phyloP scores from a whole-genome alignment of 2,113 vertebrate species.

The Chunga burmeisteri region DNA sequence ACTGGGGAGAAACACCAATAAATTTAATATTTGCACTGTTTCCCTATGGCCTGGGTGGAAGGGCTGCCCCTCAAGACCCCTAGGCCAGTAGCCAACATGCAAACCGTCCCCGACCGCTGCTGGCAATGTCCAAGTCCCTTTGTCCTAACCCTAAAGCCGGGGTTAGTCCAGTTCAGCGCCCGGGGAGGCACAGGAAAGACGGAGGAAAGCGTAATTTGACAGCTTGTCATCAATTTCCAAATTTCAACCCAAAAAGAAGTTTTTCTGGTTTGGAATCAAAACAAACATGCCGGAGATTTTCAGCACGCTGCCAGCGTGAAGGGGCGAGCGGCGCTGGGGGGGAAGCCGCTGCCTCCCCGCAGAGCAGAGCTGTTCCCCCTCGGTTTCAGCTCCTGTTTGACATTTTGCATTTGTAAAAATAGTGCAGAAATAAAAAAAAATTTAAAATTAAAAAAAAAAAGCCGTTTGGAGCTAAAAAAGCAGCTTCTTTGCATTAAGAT shows the following conservation, averaged over 20 bases:
- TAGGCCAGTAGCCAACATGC: not conserved
- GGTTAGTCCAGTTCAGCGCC: not conserved
- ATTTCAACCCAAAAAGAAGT: not conserved
- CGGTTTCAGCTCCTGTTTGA: not conserved
- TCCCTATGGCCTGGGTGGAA: not conserved
- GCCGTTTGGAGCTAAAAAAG: not conserved
- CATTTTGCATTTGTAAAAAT: not conserved
- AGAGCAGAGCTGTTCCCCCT: not conserved
- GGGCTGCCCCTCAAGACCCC: not conserved
- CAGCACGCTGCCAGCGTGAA: not conserved
- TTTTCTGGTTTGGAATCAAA: not conserved
- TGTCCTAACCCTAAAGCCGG: not conserved
- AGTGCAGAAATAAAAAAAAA: not conserved
- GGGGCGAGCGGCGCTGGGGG: not conserved
- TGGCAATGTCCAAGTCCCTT: not conserved
- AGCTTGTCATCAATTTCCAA: not conserved
- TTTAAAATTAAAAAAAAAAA: not conserved
- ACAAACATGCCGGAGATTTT: not conserved
- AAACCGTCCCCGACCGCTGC: accelerated
- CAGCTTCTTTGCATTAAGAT: not conserved
- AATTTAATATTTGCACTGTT: not conserved
- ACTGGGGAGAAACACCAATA: not conserved
- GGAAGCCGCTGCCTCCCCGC: not conserved
- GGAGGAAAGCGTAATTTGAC: not conserved
- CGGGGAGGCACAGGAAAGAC: not conserved